These are phyloP conservation scores for Recurvirostra avosetta DNA, from an alignment of 2,113 vertebrate species.

Conservation along the genomic window DNA sequence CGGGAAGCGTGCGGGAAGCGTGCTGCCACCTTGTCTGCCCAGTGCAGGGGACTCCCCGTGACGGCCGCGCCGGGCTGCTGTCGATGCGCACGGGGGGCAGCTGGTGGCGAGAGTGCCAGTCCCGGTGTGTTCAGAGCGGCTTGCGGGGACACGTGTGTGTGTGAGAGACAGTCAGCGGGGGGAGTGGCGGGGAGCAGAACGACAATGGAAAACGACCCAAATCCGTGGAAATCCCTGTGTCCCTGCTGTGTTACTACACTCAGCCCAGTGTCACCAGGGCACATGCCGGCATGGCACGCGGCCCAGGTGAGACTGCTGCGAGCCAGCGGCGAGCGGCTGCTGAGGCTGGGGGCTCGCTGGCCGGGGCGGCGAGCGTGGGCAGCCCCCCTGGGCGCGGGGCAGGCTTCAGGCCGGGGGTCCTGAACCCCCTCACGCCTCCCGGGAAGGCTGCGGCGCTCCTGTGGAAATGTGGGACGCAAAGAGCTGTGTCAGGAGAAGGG, in stretches of 20 bases:
- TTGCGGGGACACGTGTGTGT: fast-evolving
- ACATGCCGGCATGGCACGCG: fast-evolving
- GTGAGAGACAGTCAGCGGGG: not conserved
- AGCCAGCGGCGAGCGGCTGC: not conserved
- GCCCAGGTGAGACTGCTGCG: not conserved
- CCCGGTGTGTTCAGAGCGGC: fast-evolving
- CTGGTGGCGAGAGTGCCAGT: not conserved
- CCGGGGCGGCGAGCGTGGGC: fast-evolving
- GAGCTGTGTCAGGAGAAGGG: not conserved
- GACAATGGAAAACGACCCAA: too few relatives aligned
- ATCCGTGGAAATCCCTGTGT: not conserved
- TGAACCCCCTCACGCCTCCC: not conserved
- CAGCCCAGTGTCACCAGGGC: not conserved
- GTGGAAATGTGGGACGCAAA: not conserved
- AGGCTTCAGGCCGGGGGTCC: not conserved
- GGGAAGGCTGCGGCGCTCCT: not conserved
- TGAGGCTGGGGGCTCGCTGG: not conserved
- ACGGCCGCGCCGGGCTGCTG: not conserved
- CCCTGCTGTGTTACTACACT: not conserved
- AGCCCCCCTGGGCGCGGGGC: not conserved
- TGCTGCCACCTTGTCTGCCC: not conserved
- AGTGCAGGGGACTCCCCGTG: fast-evolving
- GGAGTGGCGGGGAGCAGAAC: not conserved
- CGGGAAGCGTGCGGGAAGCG: not conserved
- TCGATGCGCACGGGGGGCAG: not conserved